Conservation (phyloP, 2,888 invertebrate species). For the Pemphredon lugubris region DNA sequence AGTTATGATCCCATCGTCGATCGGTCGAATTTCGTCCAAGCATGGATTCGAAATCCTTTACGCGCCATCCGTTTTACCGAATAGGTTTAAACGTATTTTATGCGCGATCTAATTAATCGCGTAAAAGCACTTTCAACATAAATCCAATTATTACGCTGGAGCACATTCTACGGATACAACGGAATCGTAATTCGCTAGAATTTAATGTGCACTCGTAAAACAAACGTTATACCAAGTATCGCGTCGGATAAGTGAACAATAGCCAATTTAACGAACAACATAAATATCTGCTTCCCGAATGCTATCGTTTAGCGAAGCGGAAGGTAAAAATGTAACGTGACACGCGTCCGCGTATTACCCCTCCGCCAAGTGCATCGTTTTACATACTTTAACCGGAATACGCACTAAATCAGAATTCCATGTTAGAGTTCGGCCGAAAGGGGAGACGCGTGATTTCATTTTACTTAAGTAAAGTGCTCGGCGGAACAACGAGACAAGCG, state of each 20-base stretch:
- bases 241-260: slow-evolving; percentile 22
- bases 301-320: slow-evolving; percentile 19
- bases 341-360: not conserved
- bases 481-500: too few species aligned
- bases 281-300: slow-evolving; percentile 21
- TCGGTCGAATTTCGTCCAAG: too few species aligned
- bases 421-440: too few species aligned
- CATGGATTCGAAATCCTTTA: too few species aligned
- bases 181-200: slow-evolving; percentile 24
- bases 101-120: slow-evolving; percentile 38
- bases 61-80: slow-evolving; percentile 13
- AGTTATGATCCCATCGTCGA: too few species aligned
- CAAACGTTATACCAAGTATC: slow-evolving; percentile 21
- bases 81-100: too few species aligned
- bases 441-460: too few species aligned
- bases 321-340: slow-evolving; percentile 1
- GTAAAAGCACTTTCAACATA: slow-evolving; percentile 7
- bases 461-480: too few species aligned
- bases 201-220: slow-evolving; percentile 15
- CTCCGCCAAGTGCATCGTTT: not conserved
- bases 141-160: slow-evolving; percentile 33
- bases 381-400: too few species aligned
- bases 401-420: too few species aligned
- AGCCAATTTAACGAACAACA: slow-evolving; percentile 22
- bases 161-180: slow-evolving; percentile 4